Base-by-base conservation (phyloP, 2,888 invertebrate species). In the Zootermopsis nevadensis region DNA sequence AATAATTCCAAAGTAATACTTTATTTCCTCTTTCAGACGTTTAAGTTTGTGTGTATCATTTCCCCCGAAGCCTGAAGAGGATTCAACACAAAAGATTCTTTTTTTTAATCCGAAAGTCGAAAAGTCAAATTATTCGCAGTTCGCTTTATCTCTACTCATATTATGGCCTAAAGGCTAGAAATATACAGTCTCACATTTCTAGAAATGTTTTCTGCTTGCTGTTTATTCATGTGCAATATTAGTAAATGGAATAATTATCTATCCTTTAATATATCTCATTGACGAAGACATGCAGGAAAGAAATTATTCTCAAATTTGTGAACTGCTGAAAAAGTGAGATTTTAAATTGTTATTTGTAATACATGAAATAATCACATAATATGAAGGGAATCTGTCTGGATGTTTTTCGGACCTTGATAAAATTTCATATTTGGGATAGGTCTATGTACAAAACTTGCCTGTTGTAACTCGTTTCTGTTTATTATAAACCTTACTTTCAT, bases 1-100 rank as follows among this genome's bases (percentile, higher is more conserved):
- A 55, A 53, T 77, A 48, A 77, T 77, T 77, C 55, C 27, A 48
- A 77, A 77, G 77, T 48, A 55, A 77, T 77, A 77, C 55, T 48
- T 69, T 66, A 66, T 66, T 66, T 66, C 30, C 27, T 27, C 66
- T 60, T 60, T 22, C 27, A 27, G 24, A 30, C 67, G 30, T 30
- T 69, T 31, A 33, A 33, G 60, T 60, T 69, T 69, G 19, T 33
- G 30, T 66, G 55, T 77, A 77, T 77, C 77, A 77, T 77, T 77
- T 77, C 30, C 55, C 77, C 77, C 31, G 31, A 8, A 77, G 77
- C 77, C 77, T 24, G 30, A 77, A 55, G 48, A 76, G 48, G 30
- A 19, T 48, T 76, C 42, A 42, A 35, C 27, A 76, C 30, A 76
- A 76, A 42, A 27, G 31, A 72, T 42, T 42, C 42, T 27, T 38